Evolutionary conservation across 2,113 vertebrate species (phyloP).

Genomic region (Recurvirostra avosetta): DNA sequence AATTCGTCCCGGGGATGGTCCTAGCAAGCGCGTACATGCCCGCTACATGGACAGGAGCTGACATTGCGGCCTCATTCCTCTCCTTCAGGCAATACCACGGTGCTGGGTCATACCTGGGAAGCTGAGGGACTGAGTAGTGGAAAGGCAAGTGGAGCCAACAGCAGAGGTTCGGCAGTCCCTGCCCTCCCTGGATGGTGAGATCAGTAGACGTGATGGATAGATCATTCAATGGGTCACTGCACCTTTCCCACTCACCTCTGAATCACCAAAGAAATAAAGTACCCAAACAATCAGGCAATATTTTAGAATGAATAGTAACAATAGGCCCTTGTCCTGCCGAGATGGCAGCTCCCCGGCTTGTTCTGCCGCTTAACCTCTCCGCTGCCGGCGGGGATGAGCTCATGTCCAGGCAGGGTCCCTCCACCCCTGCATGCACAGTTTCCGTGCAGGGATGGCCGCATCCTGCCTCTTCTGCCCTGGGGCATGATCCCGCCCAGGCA

Average conservation of each 20-base stretch:
- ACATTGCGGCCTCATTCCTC: not conserved
- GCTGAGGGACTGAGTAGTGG: not conserved
- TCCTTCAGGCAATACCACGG: not conserved
- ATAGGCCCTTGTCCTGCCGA: not conserved
- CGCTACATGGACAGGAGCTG: not conserved
- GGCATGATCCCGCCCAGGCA: fast-evolving
- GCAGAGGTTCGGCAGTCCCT: not conserved
- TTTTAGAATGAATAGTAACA: conserved; percentile 13
- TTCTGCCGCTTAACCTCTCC: not conserved
- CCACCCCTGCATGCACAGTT: not conserved
- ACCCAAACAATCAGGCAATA: not conserved
- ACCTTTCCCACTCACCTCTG: not conserved
- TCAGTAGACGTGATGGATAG: not conserved
- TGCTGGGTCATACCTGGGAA: not conserved
- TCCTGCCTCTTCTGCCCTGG: not conserved
- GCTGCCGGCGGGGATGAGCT: not conserved
- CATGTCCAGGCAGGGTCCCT: not conserved
- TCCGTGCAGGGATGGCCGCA: not conserved
- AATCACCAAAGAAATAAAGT: not conserved
- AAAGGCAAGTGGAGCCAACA: not conserved
- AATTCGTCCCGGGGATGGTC: not conserved
- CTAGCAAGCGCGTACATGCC: too few relatives aligned
- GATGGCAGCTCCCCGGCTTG: not conserved
- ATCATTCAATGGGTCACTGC: not conserved
- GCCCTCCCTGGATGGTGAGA: not conserved